Evolutionary conservation across 2,888 invertebrate genomes (phyloP).

Genomic region (Sialis fuliginosa): DNA sequence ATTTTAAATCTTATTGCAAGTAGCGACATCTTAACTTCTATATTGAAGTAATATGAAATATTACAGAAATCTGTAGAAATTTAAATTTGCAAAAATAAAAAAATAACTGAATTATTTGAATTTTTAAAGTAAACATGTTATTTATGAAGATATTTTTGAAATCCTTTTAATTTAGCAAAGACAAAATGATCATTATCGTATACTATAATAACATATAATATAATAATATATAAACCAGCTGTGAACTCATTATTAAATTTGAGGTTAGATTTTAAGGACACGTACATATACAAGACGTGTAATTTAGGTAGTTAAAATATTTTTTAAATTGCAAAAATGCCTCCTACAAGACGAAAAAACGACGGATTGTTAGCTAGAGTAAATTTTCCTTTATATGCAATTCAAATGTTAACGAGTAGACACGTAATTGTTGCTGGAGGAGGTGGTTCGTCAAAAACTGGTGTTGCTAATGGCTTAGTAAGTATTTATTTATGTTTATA

Average conservation of each 20-base stretch:
- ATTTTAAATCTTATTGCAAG: no score
- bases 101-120: no score
- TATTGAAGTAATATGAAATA: no score
- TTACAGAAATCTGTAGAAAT: no score
- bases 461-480: constrained; percentile 94
- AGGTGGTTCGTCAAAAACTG: constrained; percentile 92
- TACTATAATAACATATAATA: no score
- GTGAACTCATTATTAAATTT: not conserved
- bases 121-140: no score
- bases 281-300: not conserved
- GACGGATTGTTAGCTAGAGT: constrained; percentile 69
- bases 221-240: no score
- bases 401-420: constrained; percentile 77
- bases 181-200: no score
- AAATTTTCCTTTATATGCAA: constrained; percentile 83
- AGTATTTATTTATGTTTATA: constrained; percentile 26
- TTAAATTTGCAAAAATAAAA: no score
- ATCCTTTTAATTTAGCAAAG: no score
- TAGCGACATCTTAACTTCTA: no score
- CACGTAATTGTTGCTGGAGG: constrained; percentile 95
- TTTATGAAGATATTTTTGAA: no score
- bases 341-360: constrained; percentile 35
- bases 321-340: constrained; percentile 27
- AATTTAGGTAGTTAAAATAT: not conserved
- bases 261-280: not conserved